Evolutionary conservation across 2,113 vertebrate genomes (phyloP), one percentile per base, ranked within the genome.

Genomic region (Hippocampus barbouri): DNA sequence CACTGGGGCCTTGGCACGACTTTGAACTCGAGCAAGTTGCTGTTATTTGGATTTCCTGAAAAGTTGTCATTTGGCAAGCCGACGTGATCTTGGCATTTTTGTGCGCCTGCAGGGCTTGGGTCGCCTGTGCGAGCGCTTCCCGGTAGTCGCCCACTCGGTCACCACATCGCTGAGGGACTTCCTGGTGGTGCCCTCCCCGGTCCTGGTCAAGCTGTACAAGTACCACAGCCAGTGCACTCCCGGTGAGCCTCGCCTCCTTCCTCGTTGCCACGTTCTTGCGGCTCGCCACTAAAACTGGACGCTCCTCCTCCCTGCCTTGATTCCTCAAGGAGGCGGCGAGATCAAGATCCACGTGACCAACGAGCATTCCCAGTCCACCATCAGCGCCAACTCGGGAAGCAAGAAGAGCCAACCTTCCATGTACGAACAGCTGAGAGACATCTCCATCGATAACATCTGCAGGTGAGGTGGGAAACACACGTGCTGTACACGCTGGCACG

Each of bases 381-480:
- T 99, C 65, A 97, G 90, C 8, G 86, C 94, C 1, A 88, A 91
- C 70, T 64, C 91, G 0, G 59, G 27, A 4, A 93, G 90, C 80
- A 98, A 90, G 91, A 98, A 94, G 85, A 94, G 87, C 71, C 96
- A 97, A 63, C 92, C 96, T 0, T 97, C 97, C 79, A 98, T 99
- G 97, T 99, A 99, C 0, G 97, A 99, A 68, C 97, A 99, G 86
- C 95, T 99, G 47, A 89, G 97, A n/a, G 97, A 99, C 85, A 96
- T 99, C 67, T 97, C 97, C 73, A 99, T 98, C 3, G 96, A 98
- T 68, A 99, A 98, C 85, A 97, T 99, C 89, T 99, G 97, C 95
- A 96, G 97, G 97, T 98, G 61, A 79, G 18, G 15, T 8, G 18
- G 2, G 20, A 34, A 43, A 43, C 62, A 47, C 41, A 34, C 30